Conservation (phyloP, 2,797 vertebrate species). For the Ctenopoma kingsleyae region DNA sequence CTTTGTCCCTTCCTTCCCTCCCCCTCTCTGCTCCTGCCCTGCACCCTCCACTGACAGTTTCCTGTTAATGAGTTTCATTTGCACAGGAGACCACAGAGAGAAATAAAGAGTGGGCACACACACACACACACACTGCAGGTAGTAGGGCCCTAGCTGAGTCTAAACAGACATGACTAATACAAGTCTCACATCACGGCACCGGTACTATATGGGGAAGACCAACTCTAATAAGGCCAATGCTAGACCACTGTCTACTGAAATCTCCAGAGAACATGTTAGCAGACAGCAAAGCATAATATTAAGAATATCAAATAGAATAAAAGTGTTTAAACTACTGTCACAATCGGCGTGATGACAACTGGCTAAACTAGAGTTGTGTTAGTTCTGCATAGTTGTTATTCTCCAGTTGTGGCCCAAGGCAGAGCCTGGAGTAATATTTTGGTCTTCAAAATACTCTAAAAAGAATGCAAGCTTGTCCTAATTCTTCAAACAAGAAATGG, state of each 20-base stretch:
- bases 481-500: constrained; percentile 16
- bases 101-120: constrained; percentile 50
- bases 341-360: constrained; percentile 7
- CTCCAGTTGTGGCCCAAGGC: neutral
- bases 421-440: neutral
- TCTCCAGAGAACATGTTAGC: constrained; percentile 38
- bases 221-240: constrained; percentile 60
- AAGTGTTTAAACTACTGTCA: constrained; percentile 9
- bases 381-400: neutral
- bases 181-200: constrained; percentile 34
- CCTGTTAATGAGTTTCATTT: constrained; percentile 72
- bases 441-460: neutral
- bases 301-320: constrained; percentile 7
- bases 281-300: constrained; percentile 19
- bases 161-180: constrained; percentile 46
- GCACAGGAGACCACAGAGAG: constrained; percentile 53
- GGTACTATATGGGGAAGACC: constrained; percentile 15
- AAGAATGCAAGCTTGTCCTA: neutral
- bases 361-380: neutral
- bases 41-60: constrained; percentile 62
- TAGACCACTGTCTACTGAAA: constrained; percentile 40
- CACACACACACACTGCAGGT: constrained; percentile 49
- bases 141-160: constrained; percentile 38
- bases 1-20: constrained; percentile 15
- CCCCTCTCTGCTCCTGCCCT: constrained; percentile 16